phyloP scores from a whole-genome alignment of 2,113 vertebrate species.

The Psittacus erithacus region DNA sequence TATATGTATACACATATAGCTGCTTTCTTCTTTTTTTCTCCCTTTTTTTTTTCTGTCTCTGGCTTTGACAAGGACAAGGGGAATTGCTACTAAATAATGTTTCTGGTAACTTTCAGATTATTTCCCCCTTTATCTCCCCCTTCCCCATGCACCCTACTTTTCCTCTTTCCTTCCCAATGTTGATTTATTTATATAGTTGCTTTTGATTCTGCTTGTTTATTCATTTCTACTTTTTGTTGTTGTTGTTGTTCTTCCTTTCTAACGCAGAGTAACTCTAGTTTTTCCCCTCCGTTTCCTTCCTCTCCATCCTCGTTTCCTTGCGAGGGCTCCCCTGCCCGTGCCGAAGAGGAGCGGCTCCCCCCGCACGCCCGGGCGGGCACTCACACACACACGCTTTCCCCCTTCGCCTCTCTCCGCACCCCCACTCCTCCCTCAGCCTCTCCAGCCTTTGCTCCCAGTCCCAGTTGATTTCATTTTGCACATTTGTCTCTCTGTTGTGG shows the following conservation, averaged over 20 bases:
- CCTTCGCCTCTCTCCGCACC: conserved; percentile 40
- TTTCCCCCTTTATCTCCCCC: conserved; percentile 56
- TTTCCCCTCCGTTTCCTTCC: conserved; percentile 51
- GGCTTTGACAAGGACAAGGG: conserved; percentile 81
- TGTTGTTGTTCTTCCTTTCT: conserved; percentile 55
- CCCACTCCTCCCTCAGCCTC: conserved; percentile 19
- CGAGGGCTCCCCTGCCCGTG: conserved; percentile 48
- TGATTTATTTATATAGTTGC: conserved; percentile 65
- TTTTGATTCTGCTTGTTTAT: conserved; percentile 72
- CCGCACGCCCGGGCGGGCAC: conserved; percentile 5
- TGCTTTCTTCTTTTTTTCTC: conserved; percentile 67
- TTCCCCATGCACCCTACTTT: conserved; percentile 36
- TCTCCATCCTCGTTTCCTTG: conserved; percentile 64
- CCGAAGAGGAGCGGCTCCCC: conserved; percentile 50
- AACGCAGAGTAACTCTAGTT: conserved; percentile 59
- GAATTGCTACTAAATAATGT: conserved; percentile 85
- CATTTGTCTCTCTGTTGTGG: conserved; percentile 54
- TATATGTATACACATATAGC: conserved; percentile 60
- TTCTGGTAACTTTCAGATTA: conserved; percentile 91
- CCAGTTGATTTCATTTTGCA: conserved; percentile 58
- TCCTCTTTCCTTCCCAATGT: conserved; percentile 25
- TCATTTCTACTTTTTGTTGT: conserved; percentile 48
- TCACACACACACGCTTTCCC: conserved; percentile 5
- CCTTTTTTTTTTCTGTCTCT: conserved; percentile 70
- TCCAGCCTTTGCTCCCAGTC: conserved; percentile 35